These are phyloP conservation scores for Adelges cooleyi DNA, from an alignment of 1,140 invertebrate species.

Conservation along the genomic window DNA sequence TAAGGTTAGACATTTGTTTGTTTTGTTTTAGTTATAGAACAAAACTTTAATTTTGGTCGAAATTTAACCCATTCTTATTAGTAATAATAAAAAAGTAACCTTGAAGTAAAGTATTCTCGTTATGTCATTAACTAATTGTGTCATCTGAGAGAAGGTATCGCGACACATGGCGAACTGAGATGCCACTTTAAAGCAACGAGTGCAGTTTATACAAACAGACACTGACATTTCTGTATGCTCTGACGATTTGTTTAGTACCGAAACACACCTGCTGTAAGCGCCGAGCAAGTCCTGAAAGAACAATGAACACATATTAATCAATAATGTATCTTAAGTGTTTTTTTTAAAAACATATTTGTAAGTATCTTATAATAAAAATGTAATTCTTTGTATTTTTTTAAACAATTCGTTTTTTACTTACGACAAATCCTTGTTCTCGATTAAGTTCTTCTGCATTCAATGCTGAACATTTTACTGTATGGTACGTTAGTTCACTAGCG, in stretches of 20 bases:
- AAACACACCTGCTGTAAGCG: slow-evolving; percentile 83
- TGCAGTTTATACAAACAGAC: slow-evolving; percentile 83
- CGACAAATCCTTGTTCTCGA: slow-evolving; percentile 82
- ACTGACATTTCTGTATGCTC: slow-evolving; percentile 71
- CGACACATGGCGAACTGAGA: slow-evolving; percentile 87
- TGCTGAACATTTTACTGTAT: slow-evolving; percentile 92
- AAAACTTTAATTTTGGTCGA: no score
- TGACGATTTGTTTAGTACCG: slow-evolving; percentile 67
- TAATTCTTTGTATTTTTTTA: background rate
- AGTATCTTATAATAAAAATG: background rate
- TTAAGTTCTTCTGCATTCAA: slow-evolving; percentile 95
- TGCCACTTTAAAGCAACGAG: slow-evolving; percentile 84
- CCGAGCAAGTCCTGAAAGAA: slow-evolving; percentile 58
- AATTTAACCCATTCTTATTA: no score
- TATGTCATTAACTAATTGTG: slow-evolving; percentile 74
- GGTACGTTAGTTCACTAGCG: slow-evolving; percentile 88
- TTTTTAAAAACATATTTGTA: background rate
- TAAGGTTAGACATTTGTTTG: no score
- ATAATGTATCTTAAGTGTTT: background rate
- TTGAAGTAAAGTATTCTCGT: slow-evolving; percentile 82
- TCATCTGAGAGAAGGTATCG: slow-evolving; percentile 74
- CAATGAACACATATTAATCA: background rate
- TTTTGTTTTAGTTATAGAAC: no score
- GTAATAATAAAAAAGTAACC: slow-evolving; percentile 44
- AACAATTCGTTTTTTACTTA: slow-evolving; percentile 36